phyloP scores from a whole-genome alignment of 2,888 invertebrate species.

The Anticlea derivata region DNA sequence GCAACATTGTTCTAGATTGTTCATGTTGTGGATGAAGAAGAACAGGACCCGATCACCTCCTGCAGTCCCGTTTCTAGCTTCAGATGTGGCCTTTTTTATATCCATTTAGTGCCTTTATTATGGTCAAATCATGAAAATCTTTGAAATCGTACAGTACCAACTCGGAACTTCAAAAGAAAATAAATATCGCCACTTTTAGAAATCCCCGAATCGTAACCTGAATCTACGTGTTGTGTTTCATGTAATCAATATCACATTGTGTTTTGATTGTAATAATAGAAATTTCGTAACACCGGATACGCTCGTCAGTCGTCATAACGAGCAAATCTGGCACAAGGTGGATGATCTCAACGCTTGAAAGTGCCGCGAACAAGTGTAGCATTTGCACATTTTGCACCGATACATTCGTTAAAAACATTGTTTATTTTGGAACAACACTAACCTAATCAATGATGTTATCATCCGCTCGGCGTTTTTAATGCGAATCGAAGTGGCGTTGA shows the following conservation, averaged over 20 bases:
- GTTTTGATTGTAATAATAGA: constrained; percentile 36
- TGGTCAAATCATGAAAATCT: no score
- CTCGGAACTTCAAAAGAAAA: background rate
- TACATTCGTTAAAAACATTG: constrained; percentile 47
- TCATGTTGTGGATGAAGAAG: no score
- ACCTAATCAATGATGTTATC: constrained; percentile 35
- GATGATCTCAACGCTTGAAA: constrained; percentile 57
- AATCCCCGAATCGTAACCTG: constrained; percentile 23
- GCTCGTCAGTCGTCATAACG: constrained; percentile 34
- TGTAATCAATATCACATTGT: constrained; percentile 26
- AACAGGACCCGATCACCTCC: no score
- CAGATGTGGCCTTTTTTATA: no score
- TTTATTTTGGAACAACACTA: constrained; percentile 57
- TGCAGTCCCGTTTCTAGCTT: no score
- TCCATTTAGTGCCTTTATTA: no score
- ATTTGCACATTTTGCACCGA: constrained; percentile 52
- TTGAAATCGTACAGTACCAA: no score
- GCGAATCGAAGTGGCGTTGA: constrained; percentile 35
- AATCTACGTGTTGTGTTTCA: constrained; percentile 27
- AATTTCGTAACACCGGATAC: constrained; percentile 51
- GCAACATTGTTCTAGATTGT: no score
- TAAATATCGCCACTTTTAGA: constrained; percentile 13
- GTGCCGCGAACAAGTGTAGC: constrained; percentile 52
- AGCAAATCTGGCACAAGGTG: constrained; percentile 59
- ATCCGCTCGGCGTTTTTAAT: constrained; percentile 35